Conservation (phyloP, 2,888 invertebrate genomes). For the Microplitis deprimator region DNA sequence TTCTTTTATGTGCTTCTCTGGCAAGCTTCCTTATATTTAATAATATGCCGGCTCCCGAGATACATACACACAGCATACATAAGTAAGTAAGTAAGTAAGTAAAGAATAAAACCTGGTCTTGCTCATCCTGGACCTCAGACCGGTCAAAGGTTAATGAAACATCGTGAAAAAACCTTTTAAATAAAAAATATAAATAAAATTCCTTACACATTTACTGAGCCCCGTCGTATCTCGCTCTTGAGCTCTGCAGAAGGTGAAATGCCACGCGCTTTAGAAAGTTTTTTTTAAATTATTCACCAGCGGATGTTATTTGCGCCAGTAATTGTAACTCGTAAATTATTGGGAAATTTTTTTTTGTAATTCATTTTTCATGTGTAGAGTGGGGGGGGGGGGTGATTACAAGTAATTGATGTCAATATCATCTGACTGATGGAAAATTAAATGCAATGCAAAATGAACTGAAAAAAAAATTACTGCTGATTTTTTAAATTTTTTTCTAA, state of each 20-base stretch:
- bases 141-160: slow-evolving; percentile 70
- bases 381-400: no score
- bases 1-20: slow-evolving; percentile 62
- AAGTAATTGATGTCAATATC: no score
- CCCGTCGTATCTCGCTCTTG: no score
- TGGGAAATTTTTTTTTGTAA: no score
- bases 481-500: no score
- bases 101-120: neutral
- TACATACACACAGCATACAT: slow-evolving; percentile 28
- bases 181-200: slow-evolving; percentile 63
- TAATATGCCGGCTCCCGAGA: slow-evolving; percentile 14
- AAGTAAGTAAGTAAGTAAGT: neutral
- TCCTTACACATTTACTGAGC: slow-evolving; percentile 9
- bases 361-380: no score
- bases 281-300: neutral
- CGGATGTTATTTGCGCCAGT: no score
- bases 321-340: no score
- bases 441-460: no score
- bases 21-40: slow-evolving; percentile 58
- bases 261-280: slow-evolving; percentile 1
- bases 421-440: no score
- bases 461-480: no score
- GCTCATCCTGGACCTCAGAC: slow-evolving; percentile 39
- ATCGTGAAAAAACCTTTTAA: slow-evolving; percentile 53
- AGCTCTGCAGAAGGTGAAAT: neutral